Evolutionary conservation across 1,140 invertebrate species (phyloP).

Genomic region (Linepithema humile): DNA sequence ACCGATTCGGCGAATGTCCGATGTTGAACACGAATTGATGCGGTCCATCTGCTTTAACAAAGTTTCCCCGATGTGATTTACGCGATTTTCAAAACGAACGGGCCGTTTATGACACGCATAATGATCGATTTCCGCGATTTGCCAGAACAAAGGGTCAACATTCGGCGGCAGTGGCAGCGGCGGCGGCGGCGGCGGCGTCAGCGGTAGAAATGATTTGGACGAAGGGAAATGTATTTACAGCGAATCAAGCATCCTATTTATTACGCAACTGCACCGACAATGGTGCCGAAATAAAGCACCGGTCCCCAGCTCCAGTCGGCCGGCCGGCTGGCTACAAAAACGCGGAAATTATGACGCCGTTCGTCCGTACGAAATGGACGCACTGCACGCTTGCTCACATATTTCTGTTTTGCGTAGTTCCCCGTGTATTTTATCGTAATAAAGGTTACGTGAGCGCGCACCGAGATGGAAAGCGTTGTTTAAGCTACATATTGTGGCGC

Average conservation of each 20-base stretch:
- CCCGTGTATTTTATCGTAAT: slow-evolving; percentile 43
- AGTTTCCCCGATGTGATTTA: slow-evolving; percentile 22
- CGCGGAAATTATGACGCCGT: slow-evolving; percentile 49
- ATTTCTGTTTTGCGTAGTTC: slow-evolving; percentile 34
- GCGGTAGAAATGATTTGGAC: slow-evolving; percentile 2
- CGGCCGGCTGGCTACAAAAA: slow-evolving; percentile 40
- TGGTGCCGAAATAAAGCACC: slow-evolving; percentile 42
- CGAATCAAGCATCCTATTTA: slow-evolving; percentile 49
- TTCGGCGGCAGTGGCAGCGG: background rate
- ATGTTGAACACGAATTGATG: background rate
- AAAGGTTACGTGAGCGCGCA: slow-evolving; percentile 15
- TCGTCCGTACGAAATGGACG: slow-evolving; percentile 39
- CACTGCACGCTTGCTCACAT: slow-evolving; percentile 7
- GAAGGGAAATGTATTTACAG: slow-evolving; percentile 47
- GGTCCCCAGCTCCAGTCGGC: too few species aligned
- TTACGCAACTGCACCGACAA: slow-evolving; percentile 36
- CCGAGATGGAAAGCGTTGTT: slow-evolving; percentile 1
- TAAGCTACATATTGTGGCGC: background rate
- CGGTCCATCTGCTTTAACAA: slow-evolving; percentile 45
- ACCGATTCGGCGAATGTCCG: background rate
- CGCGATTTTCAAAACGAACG: slow-evolving; percentile 44
- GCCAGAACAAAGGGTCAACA: slow-evolving; percentile 32
- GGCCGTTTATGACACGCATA: slow-evolving; percentile 49
- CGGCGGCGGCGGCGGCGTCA: too few species aligned
- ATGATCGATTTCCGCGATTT: slow-evolving; percentile 51